Conservation (phyloP, 2,113 vertebrate genomes). For the Pollimyrus isidori region DNA sequence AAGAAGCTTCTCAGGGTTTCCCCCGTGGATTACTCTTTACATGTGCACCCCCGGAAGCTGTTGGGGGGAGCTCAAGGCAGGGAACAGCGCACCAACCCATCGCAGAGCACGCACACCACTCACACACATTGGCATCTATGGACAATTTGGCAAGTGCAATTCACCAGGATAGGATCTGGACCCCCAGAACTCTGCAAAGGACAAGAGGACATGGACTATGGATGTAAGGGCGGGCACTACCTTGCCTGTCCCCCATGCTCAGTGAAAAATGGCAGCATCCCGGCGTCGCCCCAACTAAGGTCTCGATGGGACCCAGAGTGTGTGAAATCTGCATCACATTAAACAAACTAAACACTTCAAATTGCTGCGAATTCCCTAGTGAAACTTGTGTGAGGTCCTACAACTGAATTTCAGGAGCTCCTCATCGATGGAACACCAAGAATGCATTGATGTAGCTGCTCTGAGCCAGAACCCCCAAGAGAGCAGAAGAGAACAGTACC, state of each 20-base stretch:
- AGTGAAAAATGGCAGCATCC: conserved; percentile 33
- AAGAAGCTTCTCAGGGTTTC: background rate
- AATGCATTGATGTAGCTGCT: conserved; percentile 35
- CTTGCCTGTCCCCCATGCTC: background rate
- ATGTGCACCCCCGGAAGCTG: background rate
- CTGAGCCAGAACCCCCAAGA: conserved; percentile 29
- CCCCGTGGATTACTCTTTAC: background rate
- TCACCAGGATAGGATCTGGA: background rate
- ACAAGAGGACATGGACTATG: background rate
- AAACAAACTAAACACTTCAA: conserved; percentile 70
- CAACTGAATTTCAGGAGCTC: conserved; percentile 68
- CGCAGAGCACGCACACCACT: background rate
- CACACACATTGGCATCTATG: background rate
- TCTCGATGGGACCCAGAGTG: conserved; percentile 51
- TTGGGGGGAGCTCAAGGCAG: background rate
- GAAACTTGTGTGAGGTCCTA: conserved; percentile 66
- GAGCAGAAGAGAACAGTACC: background rate
- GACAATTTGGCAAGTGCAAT: background rate
- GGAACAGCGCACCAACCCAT: background rate
- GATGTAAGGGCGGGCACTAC: background rate
- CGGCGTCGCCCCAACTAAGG: conserved; percentile 32
- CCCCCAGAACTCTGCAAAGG: background rate
- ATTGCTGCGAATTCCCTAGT: conserved; percentile 63
- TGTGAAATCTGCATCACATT: conserved; percentile 56
- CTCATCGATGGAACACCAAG: conserved; percentile 51